Percentiles rank a stretch among this genome's conserved stretches.
Evolutionary conservation across 2,888 invertebrate species (phyloP).

Genomic region (Colletes collaris): DNA sequence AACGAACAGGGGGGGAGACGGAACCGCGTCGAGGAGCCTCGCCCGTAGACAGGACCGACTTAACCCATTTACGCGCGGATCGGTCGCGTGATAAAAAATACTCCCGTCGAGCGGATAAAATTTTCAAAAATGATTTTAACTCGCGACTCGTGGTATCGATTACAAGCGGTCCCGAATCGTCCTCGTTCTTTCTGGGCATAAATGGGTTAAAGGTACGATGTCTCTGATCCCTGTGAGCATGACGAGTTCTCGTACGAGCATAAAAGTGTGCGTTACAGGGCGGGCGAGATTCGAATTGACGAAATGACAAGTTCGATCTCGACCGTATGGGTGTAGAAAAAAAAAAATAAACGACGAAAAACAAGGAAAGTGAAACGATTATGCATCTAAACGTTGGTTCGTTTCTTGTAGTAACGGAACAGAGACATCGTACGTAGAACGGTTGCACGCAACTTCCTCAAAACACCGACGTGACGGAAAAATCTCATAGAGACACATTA

Average conservation of each 20-base stretch:
- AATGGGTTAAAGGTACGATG: slow-evolving; percentile 33
- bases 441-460: slow-evolving; percentile 49
- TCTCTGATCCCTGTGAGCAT: slow-evolving; percentile 45
- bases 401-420: slow-evolving; percentile 21
- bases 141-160: neutral
- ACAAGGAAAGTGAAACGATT: slow-evolving; percentile 19
- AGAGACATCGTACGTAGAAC: slow-evolving; percentile 66
- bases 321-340: neutral
- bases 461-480: slow-evolving; percentile 71
- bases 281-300: neutral
- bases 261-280: slow-evolving; percentile 21
- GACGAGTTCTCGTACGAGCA: slow-evolving; percentile 39
- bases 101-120: too few species aligned
- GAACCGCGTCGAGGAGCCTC: neutral
- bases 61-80: slow-evolving; percentile 1
- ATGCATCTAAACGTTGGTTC: slow-evolving; percentile 7
- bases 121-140: too few species aligned
- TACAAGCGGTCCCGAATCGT: neutral
- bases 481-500: slow-evolving; percentile 81
- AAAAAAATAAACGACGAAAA: slow-evolving; percentile 17
- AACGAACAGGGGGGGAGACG: neutral
- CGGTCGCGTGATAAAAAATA: neutral
- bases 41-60: neutral
- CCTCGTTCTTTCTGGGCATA: neutral
- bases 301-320: neutral